Base-by-base conservation (phyloP, 2,888 invertebrate species). In the Polymixis flavicincta region DNA sequence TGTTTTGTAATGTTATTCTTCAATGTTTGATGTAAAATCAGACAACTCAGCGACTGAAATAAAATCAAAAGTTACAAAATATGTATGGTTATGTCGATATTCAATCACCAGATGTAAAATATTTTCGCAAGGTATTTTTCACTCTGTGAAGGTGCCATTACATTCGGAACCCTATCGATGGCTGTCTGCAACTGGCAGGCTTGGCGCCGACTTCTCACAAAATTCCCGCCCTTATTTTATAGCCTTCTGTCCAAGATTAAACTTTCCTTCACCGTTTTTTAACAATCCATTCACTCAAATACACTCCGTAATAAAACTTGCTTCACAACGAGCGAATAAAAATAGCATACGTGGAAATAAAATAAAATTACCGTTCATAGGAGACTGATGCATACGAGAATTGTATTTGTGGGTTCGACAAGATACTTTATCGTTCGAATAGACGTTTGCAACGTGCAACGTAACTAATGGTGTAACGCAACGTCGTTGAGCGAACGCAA, bases 201-300 rank as follows among this genome's bases (percentile, higher is more conserved):
- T 92, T 91, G 94, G 92, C 92, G 93, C 93, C 93, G 92, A 94
- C 94, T 95, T 93, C 94, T 94, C 94, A 92, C 92, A 92, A 94
- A 95, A 95, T 95, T 94, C 92, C 90, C 94, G 90, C 94, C 94
- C 95, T 95, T 95, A 95, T 94, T 96, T 96, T 96, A 96, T 96
- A 96, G 93, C 95, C 93, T 93, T 91, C 94, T 94, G 95, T 93
- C 94, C 94, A 92, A 94, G 94, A 95, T 96, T 95, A 95, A 95
- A 95, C 93, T 94, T 93, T 91, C 89, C 89, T 91, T 90, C 90
- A 87, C 89, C 90, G 85, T 93, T 92, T 93, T 93, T 92, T 91
- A 92, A 92, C 90, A 91, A 92, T 89, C 88, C 89, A 91, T 92
- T 91, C 91, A 88, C 84, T 90, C 89, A 91, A 91, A 91, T 87